Percentiles rank a stretch among this genome's conserved stretches.
Conservation (phyloP, 2,113 vertebrate genomes). For the Pogonocichla stellata region DNA sequence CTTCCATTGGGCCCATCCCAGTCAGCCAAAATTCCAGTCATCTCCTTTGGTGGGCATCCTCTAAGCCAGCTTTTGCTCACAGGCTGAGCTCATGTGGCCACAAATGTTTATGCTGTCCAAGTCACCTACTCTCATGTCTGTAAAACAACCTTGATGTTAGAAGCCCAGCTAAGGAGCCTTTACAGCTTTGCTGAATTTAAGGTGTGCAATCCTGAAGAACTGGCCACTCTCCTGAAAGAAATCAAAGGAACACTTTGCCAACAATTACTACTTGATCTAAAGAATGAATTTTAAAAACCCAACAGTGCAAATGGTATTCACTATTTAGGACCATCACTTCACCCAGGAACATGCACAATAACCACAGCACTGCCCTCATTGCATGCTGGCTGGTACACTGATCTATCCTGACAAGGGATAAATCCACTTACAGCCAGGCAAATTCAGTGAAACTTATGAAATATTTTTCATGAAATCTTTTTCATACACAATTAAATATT, state of each 20-base stretch:
- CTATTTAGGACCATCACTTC: not conserved
- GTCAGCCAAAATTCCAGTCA: not conserved
- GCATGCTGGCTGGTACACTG: not conserved
- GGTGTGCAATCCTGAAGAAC: not conserved
- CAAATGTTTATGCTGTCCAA: not conserved
- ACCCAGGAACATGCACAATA: not conserved
- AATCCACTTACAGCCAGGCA: not conserved
- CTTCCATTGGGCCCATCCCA: not conserved
- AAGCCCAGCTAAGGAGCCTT: not conserved
- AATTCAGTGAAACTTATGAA: not conserved
- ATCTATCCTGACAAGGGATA: not conserved
- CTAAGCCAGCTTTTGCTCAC: not conserved
- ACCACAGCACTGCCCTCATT: not conserved
- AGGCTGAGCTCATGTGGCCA: not conserved
- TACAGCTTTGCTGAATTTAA: accelerated
- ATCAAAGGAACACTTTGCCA: not conserved
- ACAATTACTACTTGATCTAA: not conserved
- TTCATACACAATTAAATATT: too few relatives aligned
- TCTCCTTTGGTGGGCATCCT: not conserved
- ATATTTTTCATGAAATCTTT: too few relatives aligned
- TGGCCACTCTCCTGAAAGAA: not conserved
- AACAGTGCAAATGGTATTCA: not conserved
- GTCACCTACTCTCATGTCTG: accelerated
- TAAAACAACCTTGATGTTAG: not conserved
- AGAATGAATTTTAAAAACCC: not conserved